These are phyloP conservation scores for Chaetodon auriga DNA, from an alignment of 2,113 vertebrate species.

Conservation along the genomic window DNA sequence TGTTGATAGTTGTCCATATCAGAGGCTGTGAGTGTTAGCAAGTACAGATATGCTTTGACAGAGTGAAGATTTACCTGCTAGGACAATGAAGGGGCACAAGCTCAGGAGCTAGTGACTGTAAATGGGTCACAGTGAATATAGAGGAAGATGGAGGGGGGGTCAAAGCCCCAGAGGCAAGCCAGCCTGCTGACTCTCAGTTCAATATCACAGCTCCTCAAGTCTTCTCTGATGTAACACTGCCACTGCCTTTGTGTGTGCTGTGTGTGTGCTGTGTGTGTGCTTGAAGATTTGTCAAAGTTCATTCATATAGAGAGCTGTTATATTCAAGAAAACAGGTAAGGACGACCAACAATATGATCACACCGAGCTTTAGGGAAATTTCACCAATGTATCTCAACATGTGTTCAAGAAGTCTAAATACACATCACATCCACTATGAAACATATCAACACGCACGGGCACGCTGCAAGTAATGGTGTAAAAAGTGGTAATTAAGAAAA, in stretches of 20 bases:
- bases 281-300: neutral
- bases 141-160: constrained; percentile 17
- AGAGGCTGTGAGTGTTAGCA: constrained; percentile 25
- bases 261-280: neutral
- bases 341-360: neutral
- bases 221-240: neutral
- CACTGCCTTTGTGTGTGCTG: neutral
- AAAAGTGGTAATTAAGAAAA: constrained; percentile 7
- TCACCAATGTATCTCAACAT: neutral
- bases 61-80: constrained; percentile 67
- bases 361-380: neutral
- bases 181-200: constrained; percentile 42
- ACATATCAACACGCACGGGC: no score
- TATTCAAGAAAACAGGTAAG: neutral
- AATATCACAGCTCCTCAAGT: constrained; percentile 24
- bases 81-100: constrained; percentile 11
- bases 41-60: constrained; percentile 54
- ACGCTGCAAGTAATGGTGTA: neutral
- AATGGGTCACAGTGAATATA: constrained; percentile 44
- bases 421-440: neutral
- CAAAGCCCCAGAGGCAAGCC: constrained; percentile 35
- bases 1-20: constrained; percentile 40
- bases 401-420: neutral
- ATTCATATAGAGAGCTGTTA: neutral
- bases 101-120: constrained; percentile 23